A percentile compares a stretch with the other conserved stretches of the same genome.
Evolutionary conservation across 1,140 invertebrate species (phyloP).

Genomic region (Papilio aristodemus): DNA sequence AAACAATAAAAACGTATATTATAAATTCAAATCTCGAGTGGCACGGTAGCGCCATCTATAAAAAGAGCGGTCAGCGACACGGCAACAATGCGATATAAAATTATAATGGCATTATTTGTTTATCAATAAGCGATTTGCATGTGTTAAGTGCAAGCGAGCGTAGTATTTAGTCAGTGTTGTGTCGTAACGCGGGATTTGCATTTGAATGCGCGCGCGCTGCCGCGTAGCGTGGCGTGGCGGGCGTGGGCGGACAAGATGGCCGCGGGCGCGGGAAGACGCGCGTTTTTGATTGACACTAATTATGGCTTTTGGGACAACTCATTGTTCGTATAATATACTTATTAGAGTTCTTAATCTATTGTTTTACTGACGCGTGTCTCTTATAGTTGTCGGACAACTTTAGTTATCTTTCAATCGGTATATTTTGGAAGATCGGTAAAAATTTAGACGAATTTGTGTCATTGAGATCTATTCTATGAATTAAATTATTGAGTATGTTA

Average conservation of each 20-base stretch:
- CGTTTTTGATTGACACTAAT: slow-evolving; percentile 48
- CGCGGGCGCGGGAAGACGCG: slow-evolving; percentile 33
- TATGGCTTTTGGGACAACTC: slow-evolving; percentile 36
- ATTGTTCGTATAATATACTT: slow-evolving; percentile 37
- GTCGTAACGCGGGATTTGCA: slow-evolving; percentile 59
- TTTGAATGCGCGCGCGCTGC: slow-evolving; percentile 62
- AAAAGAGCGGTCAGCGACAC: slow-evolving; percentile 60
- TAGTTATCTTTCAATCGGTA: not conserved
- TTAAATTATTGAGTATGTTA: no score
- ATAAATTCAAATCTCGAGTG: slow-evolving; percentile 64
- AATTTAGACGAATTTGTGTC: no score
- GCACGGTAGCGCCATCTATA: slow-evolving; percentile 52
- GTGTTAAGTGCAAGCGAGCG: slow-evolving; percentile 62
- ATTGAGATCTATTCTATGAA: no score
- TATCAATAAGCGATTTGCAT: slow-evolving; percentile 77
- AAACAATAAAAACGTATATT: slow-evolving; percentile 56
- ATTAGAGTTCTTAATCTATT: slow-evolving; percentile 24
- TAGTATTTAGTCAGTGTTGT: slow-evolving; percentile 46
- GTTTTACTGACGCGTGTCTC: slow-evolving; percentile 6
- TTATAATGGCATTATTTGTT: slow-evolving; percentile 76
- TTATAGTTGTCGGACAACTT: not conserved
- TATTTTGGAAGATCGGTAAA: no score
- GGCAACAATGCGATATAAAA: slow-evolving; percentile 70
- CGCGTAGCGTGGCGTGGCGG: not conserved
- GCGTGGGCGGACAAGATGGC: slow-evolving; percentile 45